phyloP scores from a whole-genome alignment of 1,140 invertebrate species.

The Anoplophora glabripennis region DNA sequence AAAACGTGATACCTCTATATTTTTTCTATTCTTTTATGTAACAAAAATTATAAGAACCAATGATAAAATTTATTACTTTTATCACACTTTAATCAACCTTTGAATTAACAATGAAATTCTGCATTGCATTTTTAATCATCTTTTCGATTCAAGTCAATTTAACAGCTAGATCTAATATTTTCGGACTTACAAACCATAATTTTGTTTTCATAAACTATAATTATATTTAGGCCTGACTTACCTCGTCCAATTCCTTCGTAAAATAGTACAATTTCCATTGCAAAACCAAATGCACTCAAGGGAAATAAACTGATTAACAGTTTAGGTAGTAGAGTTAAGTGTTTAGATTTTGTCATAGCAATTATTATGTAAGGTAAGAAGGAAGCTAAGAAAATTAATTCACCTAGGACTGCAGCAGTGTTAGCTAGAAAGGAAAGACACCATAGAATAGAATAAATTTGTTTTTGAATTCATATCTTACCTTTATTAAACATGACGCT shows the following conservation, averaged over 20 bases:
- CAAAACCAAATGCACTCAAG: conserved; percentile 76
- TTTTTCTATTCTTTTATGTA: too few relatives aligned
- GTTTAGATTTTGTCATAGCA: conserved; percentile 64
- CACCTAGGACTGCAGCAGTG: conserved; percentile 65
- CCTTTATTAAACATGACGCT: conserved; percentile 69
- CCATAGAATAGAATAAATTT: background rate
- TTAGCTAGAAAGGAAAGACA: conserved; percentile 60
- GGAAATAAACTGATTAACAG: conserved; percentile 61
- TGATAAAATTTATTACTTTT: too few relatives aligned
- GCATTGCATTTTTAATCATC: too few relatives aligned
- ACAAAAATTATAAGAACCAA: too few relatives aligned
- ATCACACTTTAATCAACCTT: too few relatives aligned
- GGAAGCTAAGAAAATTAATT: conserved; percentile 70
- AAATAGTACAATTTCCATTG: conserved; percentile 63
- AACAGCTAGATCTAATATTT: too few relatives aligned
- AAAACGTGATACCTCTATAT: too few relatives aligned
- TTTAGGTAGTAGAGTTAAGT: conserved; percentile 53
- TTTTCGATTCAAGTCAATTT: too few relatives aligned
- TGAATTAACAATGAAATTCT: too few relatives aligned
- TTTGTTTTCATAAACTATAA: too few relatives aligned
- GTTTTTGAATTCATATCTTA: conserved; percentile 39
- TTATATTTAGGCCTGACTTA: too few relatives aligned
- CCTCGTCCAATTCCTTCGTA: conserved; percentile 64
- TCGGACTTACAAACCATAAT: too few relatives aligned
- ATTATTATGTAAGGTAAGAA: conserved; percentile 70